Base-by-base conservation (phyloP, 2,797 vertebrate genomes). In the Sorex maritimensis region DNA sequence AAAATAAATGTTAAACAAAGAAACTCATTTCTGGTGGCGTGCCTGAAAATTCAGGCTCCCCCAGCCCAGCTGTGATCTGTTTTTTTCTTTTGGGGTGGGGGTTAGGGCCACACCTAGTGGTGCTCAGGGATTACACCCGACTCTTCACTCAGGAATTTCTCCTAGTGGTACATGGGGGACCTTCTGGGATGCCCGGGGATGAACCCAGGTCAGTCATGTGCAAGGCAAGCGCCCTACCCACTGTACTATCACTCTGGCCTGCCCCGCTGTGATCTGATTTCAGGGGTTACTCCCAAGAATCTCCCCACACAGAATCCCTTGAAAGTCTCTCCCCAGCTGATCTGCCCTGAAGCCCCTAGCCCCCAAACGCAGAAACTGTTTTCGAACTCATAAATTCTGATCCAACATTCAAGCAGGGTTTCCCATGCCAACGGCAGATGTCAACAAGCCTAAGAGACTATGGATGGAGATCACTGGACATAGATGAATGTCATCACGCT, bases 381-480 rank as follows among this genome's bases (percentile, higher is more conserved):
- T 93, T 90, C 34, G 69, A 75, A 84, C 69, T 55, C 24, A 71
- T 49, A 61, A 77, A 78, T 90, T 88, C 13, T 65, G 49, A 68
- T 19, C 12, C 44, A 49, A 88, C 15, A n/a, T 6, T 73, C 88
- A 28, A 41, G 52, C 23, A 58, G 21, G 46, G n/a, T 58, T 38
- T 80, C 26, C 74, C 81, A 23, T 65, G 30, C 46, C 72, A 91
- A 49, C 80, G 68, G 52, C 49, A 55, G 12, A 17, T 79, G n/a
- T 68, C 90, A 91, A 77, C 0, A 7, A 80, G 23, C 67, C 34
- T 89, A 34, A 23, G 21, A 26, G 17, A 65, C 61, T 65, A 13
- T 14, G 13, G 52, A 55, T 55, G 52, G 58, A 69, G 74, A 88
- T 34, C 68, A 11, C 71, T 88, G n/a, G n/a, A 83, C 75, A 5